Percentiles rank a stretch among this genome's conserved stretches.
phyloP scores from a whole-genome alignment of 2,888 invertebrate species.

The Hirtodrosophila confusa region DNA sequence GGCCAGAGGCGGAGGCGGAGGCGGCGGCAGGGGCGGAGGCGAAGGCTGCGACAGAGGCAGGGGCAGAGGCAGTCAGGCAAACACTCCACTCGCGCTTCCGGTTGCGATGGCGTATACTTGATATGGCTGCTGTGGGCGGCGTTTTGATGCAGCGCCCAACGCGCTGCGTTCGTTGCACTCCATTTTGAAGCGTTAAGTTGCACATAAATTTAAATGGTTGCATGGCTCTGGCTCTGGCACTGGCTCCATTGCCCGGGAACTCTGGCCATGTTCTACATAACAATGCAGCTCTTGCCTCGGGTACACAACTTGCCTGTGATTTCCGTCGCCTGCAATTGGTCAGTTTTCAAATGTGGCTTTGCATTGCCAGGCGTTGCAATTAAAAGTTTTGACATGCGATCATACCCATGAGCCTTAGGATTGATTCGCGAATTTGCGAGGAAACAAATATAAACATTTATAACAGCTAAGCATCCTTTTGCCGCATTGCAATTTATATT shows the following conservation, averaged over 20 bases:
- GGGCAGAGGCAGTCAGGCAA: slow-evolving; percentile 63
- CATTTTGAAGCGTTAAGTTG: slow-evolving; percentile 80
- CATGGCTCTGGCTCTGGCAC: slow-evolving; percentile 9
- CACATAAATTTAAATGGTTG: slow-evolving; percentile 77
- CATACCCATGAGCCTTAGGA: slow-evolving; percentile 3
- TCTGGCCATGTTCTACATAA: slow-evolving; percentile 24
- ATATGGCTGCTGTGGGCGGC: slow-evolving; percentile 62
- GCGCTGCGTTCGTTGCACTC: slow-evolving; percentile 76
- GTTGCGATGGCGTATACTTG: slow-evolving; percentile 77
- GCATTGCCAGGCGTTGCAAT: slow-evolving; percentile 45
- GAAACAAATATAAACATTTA: not conserved
- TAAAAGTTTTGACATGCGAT: slow-evolving; percentile 54
- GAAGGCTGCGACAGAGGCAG: not conserved
- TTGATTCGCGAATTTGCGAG: not conserved
- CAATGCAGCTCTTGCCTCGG: slow-evolving; percentile 34
- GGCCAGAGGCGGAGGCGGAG: not conserved
- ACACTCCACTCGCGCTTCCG: slow-evolving; percentile 78
- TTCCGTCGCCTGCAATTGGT: slow-evolving; percentile 35
- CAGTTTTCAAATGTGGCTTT: slow-evolving; percentile 21
- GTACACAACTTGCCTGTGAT: slow-evolving; percentile 23
- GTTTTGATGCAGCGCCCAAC: slow-evolving; percentile 27
- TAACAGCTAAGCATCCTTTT: no score
- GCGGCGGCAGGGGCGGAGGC: not conserved
- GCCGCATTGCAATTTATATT: no score
- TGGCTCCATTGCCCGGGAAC: not conserved